Evolutionary conservation across 2,797 vertebrate genomes (phyloP), one percentile per base, ranked within the genome.

Genomic region (Hoplostethus mediterraneus): DNA sequence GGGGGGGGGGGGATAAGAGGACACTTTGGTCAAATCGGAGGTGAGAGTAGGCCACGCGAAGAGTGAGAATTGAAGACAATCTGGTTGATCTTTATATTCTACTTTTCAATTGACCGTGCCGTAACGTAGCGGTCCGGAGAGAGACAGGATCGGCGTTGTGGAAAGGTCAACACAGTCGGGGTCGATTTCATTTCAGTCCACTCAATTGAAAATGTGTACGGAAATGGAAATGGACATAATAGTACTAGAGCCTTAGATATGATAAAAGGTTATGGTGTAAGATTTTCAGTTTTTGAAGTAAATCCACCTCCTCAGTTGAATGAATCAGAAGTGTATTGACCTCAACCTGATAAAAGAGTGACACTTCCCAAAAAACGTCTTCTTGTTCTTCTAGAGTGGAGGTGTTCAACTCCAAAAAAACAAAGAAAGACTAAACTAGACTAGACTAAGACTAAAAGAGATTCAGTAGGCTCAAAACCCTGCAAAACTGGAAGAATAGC

Each of bases 1-100:
- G 21, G 33, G 51, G 31, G 36, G 21, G 33, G 51, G 31, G 36
- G 21, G 21, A 8, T 40, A 70, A 70, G 42, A 42, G 58, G 75
- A 67, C 53, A 36, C 66, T 83, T 87, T 77, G 73, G 83, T 69
- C 61, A 71, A 8, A 63, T 69, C 16, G 61, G 77, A 57, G 64
- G 58, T 79, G 67, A 64, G 38, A 47, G 63, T 5, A 42, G 21
- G 30, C 60, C 31, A 47, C 51, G 45, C 0, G 4, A 5, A 30
- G 54, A 60, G 21, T 9, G 13, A 33, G 33, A 44, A 17, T 6
- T 55, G 40, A 68, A 21, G 21, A 21, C 21, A 21, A 21, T 21
- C 21, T 66, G 16, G 33, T 54, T 67, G 28, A 59, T 71, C 60
- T 1, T 63, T 40, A 49, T 48, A 16, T 57, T 52, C 3, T 21